phyloP scores from a whole-genome alignment of 2,113 vertebrate genomes.

The Scomber scombrus region DNA sequence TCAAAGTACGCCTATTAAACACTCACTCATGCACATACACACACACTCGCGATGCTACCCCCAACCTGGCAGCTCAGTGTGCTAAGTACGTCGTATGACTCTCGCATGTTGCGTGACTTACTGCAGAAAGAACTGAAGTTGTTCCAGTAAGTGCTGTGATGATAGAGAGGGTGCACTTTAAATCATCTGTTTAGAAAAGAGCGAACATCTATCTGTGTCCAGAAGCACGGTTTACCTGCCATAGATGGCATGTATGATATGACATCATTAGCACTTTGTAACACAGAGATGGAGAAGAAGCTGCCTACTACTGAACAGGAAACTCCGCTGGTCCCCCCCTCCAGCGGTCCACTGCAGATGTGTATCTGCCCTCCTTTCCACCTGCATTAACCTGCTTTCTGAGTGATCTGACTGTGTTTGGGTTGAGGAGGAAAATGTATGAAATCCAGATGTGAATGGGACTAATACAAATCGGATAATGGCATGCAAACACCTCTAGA shows the following conservation, averaged over 20 bases:
- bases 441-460: conserved; percentile 2
- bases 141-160: conserved; percentile 10
- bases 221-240: neutral
- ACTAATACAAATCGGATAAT: conserved; percentile 33
- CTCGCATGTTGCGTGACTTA: conserved; percentile 52
- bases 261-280: conserved; percentile 16
- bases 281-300: conserved; percentile 1
- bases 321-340: conserved; percentile 7
- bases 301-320: neutral
- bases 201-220: neutral
- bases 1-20: conserved; percentile 66
- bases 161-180: neutral
- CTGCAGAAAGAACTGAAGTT: conserved; percentile 6
- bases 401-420: neutral
- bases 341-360: conserved; percentile 42
- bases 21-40: conserved; percentile 58
- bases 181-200: neutral
- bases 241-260: neutral
- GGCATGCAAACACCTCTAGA: no score
- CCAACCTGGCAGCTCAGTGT: conserved; percentile 39
- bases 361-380: conserved; percentile 29
- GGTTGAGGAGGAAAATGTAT: neutral
- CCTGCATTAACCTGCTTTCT: conserved; percentile 35
- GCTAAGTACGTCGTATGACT: conserved; percentile 27
- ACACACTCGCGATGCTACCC: conserved; percentile 15